Evolutionary conservation across 2,113 vertebrate genomes (phyloP).

Genomic region (Carassius auratus): DNA sequence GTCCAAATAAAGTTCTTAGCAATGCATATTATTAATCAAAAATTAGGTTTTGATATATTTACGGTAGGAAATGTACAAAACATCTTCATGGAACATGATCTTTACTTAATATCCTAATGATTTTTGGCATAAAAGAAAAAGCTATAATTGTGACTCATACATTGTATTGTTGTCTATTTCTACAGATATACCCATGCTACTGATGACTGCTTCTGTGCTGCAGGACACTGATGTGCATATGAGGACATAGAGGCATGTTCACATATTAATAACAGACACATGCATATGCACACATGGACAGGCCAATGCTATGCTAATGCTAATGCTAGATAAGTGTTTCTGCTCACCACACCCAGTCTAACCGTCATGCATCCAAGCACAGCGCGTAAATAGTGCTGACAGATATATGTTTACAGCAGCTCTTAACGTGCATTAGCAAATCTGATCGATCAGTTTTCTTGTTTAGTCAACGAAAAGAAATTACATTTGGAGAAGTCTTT

Average conservation of each 20-base stretch:
- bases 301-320: no score
- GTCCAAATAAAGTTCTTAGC: no score
- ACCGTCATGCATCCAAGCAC: slow-evolving; percentile 11
- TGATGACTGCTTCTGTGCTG: no score
- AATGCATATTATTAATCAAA: no score
- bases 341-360: slow-evolving; percentile 69
- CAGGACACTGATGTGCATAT: not conserved
- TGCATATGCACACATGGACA: slow-evolving; percentile 40
- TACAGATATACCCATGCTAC: no score
- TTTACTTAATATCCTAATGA: no score
- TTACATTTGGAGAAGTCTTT: not conserved
- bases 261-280: slow-evolving; percentile 32
- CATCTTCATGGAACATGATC: no score
- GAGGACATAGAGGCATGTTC: not conserved
- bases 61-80: no score
- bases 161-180: not conserved
- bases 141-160: not conserved
- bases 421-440: slow-evolving; percentile 22
- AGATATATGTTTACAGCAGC: not conserved
- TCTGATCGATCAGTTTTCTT: slow-evolving; percentile 3
- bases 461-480: not conserved
- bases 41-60: no score
- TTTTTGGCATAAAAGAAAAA: no score
- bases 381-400: not conserved
- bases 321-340: slow-evolving; percentile 69